Evolutionary conservation across 2,797 vertebrate genomes (phyloP).

Genomic region (Ataeniobius toweri): DNA sequence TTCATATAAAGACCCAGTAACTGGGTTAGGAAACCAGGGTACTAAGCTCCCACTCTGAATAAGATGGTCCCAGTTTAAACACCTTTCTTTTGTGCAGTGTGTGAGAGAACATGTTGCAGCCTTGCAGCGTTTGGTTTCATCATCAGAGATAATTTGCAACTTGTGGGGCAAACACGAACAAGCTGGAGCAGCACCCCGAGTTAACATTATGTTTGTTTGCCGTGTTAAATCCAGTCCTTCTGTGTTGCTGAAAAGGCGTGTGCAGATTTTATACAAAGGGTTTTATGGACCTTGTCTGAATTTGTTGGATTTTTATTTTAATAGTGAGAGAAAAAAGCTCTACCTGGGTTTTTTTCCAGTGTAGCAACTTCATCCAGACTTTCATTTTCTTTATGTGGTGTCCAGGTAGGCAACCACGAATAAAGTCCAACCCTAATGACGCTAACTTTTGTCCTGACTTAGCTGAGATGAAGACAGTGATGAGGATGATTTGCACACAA

Average conservation of each 20-base stretch:
- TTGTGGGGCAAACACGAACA: background rate
- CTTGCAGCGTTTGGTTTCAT: conserved; percentile 1
- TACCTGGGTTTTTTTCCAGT: background rate
- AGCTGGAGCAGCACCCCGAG: background rate
- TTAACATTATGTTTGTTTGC: background rate
- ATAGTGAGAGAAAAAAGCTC: background rate
- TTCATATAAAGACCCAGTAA: background rate
- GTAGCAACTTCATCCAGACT: background rate
- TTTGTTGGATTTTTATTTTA: background rate
- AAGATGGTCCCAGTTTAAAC: background rate
- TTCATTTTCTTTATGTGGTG: background rate
- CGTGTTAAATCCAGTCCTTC: background rate
- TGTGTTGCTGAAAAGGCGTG: background rate
- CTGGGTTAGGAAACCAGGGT: conserved; percentile 33
- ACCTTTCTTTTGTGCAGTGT: background rate
- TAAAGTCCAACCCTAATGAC: background rate
- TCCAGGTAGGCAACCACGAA: background rate
- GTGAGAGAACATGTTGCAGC: background rate
- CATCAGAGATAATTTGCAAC: background rate
- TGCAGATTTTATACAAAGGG: background rate
- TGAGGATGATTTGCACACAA: background rate
- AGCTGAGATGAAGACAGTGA: background rate
- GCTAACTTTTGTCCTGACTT: no score
- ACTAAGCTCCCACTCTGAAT: background rate
- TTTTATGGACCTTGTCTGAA: background rate